Evolutionary conservation across 2,888 invertebrate genomes (phyloP).

Genomic region (Serrognathus titanus): DNA sequence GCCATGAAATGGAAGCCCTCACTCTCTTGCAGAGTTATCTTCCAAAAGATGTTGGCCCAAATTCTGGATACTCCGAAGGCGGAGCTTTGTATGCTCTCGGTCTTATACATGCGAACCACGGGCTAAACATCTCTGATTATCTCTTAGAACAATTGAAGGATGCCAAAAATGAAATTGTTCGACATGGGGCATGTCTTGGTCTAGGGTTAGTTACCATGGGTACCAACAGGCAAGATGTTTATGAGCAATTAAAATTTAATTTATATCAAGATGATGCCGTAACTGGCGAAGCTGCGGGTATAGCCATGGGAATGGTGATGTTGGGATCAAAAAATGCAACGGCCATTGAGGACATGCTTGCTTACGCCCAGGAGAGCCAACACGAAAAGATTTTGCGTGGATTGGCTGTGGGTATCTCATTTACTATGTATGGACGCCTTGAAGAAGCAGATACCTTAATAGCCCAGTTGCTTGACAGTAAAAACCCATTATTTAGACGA

Average conservation of each 20-base stretch:
- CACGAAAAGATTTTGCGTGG: constrained; percentile 96
- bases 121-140: constrained; percentile 88
- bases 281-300: constrained; percentile 93
- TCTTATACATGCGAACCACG: constrained; percentile 94
- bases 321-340: constrained; percentile 82
- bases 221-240: constrained; percentile 85
- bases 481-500: constrained; percentile 85
- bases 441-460: constrained; percentile 92
- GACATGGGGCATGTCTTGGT: constrained; percentile 95
- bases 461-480: constrained; percentile 78
- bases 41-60: constrained; percentile 88
- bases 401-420: constrained; percentile 88
- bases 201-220: constrained; percentile 95
- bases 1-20: constrained; percentile 90
- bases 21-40: constrained; percentile 93
- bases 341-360: constrained; percentile 81
- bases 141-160: constrained; percentile 87
- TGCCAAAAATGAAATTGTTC: constrained; percentile 87
- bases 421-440: constrained; percentile 89
- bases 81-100: constrained; percentile 91
- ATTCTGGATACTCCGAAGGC: constrained; percentile 83
- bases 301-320: constrained; percentile 98
- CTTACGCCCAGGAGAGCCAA: constrained; percentile 85
- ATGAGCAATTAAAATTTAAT: constrained; percentile 89
- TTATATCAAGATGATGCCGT: constrained; percentile 96